Evolutionary conservation across 2,888 invertebrate genomes (phyloP), one percentile per base, ranked within the genome.

Genomic region (Folsomia manolachei): DNA sequence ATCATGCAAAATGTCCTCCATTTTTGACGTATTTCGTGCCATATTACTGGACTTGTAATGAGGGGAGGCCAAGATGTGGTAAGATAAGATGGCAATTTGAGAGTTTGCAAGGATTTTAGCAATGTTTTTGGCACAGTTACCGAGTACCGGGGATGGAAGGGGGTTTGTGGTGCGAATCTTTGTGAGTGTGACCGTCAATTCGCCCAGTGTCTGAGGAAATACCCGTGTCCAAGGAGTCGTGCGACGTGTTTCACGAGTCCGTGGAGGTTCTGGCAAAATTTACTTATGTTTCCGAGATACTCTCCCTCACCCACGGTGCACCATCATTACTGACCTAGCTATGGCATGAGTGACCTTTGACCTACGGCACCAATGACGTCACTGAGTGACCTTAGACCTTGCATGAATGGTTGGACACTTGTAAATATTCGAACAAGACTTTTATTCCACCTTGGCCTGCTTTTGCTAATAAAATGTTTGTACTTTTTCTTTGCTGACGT

Each of bases 1-100:
- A 90, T 78, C 87, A 88, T 70, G 89, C 92, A 70, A 89, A 89
- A 81, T 94, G 94, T 81, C 91, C 91, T 1, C 88, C 90, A 83
- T 90, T 90, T 84, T 87, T 92, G 21, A 91, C 92, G 73, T 95
- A 95, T 85, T 90, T 94, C 82, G 90, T 93, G 77, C 93, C 93
- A 1, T 95, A 94, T 83, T 89, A 91, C 81, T 95, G 94, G 94
- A 90, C 90, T 82, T 95, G 95, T 83, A 90, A 90, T 83, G 87
- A 87, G 11, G 90, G 91, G 0, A 87, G 88, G 81, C 93, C 94
- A 0, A 86, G 91, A 51, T 95, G 94, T 83, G 90, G 92, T 85
- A 84, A 87, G 82, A 72, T 66, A 23, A n/a, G 39, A 9, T 39
- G 39, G 7, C 39, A 39, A 39, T 39, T 39, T 39, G n/a, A n/a